These are phyloP conservation scores for Lacerta bilineata DNA, from an alignment of 2,797 vertebrate genomes.

Conservation along the genomic window DNA sequence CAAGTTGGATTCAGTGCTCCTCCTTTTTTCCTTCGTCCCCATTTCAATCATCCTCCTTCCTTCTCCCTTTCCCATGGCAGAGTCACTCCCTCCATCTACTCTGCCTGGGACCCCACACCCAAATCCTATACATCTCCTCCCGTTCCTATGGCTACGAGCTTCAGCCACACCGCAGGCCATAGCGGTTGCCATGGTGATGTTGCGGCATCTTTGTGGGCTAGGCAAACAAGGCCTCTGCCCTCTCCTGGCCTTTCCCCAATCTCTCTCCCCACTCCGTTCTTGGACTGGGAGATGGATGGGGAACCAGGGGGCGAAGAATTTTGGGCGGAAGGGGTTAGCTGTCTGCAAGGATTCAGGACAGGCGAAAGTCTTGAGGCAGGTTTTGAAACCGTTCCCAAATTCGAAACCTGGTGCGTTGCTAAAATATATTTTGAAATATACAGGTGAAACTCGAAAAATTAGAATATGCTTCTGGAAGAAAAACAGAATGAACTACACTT, in stretches of 20 bases:
- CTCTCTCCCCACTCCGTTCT: background rate
- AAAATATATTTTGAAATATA: background rate
- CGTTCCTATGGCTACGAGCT: conserved; percentile 18
- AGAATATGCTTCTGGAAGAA: too few species aligned
- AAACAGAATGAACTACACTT: too few species aligned
- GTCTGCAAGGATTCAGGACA: background rate
- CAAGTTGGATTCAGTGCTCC: background rate
- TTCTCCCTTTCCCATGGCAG: background rate
- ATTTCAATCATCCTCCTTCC: too few species aligned
- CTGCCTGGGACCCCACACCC: background rate
- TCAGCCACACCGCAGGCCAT: background rate
- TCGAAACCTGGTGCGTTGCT: background rate
- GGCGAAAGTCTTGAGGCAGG: background rate
- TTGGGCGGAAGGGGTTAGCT: background rate
- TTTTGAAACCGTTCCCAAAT: background rate
- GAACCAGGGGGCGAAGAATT: background rate
- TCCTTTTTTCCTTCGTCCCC: background rate
- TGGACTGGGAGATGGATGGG: accelerated
- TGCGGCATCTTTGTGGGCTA: background rate
- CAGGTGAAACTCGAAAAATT: too few species aligned
- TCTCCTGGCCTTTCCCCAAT: background rate
- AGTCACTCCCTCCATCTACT: too few species aligned
- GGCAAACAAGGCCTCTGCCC: background rate
- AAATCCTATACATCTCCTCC: background rate
- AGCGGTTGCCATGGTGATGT: background rate